Percentiles rank a stretch among this genome's conserved stretches.
Conservation (phyloP, 2,113 vertebrate genomes). For the Psittacula cyanocephala region DNA sequence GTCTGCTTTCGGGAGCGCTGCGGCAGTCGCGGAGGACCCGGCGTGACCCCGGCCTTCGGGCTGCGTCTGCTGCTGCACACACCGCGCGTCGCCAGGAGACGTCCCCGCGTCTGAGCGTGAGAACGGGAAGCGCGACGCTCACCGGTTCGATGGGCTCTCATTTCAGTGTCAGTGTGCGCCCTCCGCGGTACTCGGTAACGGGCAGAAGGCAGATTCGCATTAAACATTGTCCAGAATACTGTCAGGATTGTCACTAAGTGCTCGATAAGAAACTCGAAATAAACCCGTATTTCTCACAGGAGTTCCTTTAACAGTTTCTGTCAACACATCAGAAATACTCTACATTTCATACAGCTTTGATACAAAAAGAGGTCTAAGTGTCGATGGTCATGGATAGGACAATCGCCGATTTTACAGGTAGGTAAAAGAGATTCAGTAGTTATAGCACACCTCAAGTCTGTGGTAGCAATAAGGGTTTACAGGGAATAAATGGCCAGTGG, state of each 20-base stretch:
- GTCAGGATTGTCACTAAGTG: background rate
- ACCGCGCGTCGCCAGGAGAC: fast-evolving
- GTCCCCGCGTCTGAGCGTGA: background rate
- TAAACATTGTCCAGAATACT: background rate
- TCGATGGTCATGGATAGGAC: background rate
- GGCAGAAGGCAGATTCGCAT: background rate
- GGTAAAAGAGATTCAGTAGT: background rate
- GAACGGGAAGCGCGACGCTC: background rate
- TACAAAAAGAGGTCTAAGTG: background rate
- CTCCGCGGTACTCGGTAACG: background rate
- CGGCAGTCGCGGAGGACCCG: background rate
- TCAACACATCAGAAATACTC: background rate
- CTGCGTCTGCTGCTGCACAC: background rate
- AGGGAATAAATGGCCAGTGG: background rate
- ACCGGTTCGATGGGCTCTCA: background rate
- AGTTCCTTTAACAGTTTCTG: background rate
- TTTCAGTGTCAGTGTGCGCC: background rate
- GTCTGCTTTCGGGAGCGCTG: fast-evolving
- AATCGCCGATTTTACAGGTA: background rate
- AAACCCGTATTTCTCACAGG: background rate
- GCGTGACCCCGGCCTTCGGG: background rate
- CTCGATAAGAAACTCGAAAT: slow-evolving; percentile 10
- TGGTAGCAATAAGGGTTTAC: background rate
- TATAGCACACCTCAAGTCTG: background rate
- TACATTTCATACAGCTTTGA: background rate